Evolutionary conservation across 2,888 invertebrate species (phyloP), one percentile per base, ranked within the genome.

Genomic region (Nysson spinosus): DNA sequence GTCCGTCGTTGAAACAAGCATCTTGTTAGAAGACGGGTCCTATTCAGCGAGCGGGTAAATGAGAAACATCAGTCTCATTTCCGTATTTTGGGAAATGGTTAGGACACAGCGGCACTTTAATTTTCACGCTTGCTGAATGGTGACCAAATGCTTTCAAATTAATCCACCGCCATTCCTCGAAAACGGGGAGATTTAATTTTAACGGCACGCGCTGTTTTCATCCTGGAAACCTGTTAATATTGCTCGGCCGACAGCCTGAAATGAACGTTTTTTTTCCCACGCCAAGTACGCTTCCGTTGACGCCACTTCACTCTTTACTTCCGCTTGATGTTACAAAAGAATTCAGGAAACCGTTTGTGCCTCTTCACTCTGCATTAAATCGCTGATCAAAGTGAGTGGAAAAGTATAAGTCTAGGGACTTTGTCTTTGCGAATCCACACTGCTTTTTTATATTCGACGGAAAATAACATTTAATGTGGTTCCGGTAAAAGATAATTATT

Each of bases 51-150:
- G 30, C 16, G 30, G 34, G 22, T 12, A 26, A 62, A 49, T 35
- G 56, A 62, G 49, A 32, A 26, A 22, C 50, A 37, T 50, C 44
- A 35, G 50, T 42, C 34, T 56, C 37, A 46, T 62, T 49, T 56
- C 28, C 46, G 19, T 26, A 7, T 46, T 49, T 61, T 49, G 39
- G 35, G 37, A 35, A 43, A 44, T 28, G 9, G n/a, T 28, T 6
- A n/a, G 5, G 28, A n/a, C n/a, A n/a, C n/a, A n/a, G n/a, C n/a
- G n/a, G 9, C 28, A 9, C 28, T 9, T 28, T 28, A 28, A 28
- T 28, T 28, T 28, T 9, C 28, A 28, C 6, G 28, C 9, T 9
- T 9, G 28, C 28, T 9, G 43, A 32, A 39, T 19, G 34, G 24
- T 44, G 20, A 39, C 24, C 24, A 30, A 34, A 47, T 32, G 35